A percentile compares a stretch with the other conserved stretches of the same genome.
Evolutionary conservation across 92 coral and sea anemone genomes (phyloP).

Genomic region (Parazoanthus swiftii): DNA sequence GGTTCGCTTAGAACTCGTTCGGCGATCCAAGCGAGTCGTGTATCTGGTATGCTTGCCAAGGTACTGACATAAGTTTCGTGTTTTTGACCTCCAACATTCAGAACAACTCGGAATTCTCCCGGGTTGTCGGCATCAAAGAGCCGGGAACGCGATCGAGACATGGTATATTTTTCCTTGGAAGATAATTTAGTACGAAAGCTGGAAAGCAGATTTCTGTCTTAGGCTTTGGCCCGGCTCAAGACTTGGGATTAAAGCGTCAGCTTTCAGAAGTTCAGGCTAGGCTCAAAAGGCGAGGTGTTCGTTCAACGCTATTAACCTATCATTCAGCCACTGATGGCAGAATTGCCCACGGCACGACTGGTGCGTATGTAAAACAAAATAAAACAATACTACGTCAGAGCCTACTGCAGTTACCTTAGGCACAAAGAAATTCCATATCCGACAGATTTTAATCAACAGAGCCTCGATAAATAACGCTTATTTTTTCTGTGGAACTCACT

Average conservation of each 20-base stretch:
- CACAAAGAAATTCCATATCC: slow-evolving; percentile 29
- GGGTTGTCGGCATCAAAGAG: slow-evolving; percentile 89
- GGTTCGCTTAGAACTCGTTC: slow-evolving; percentile 84
- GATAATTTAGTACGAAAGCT: background rate
- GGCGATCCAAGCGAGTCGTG: slow-evolving; percentile 95
- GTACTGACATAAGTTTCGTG: slow-evolving; percentile 97
- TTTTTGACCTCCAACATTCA: slow-evolving; percentile 96
- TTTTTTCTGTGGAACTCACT: background rate
- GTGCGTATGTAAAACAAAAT: background rate
- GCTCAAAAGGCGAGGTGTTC: slow-evolving; percentile 5
- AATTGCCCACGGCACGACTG: slow-evolving; percentile 31
- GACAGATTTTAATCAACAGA: slow-evolving; percentile 34
- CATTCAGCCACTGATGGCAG: background rate
- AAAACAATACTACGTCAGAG: slow-evolving; percentile 18
- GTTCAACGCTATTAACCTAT: slow-evolving; percentile 7
- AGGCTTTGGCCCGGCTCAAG: background rate
- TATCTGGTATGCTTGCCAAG: slow-evolving; percentile 85
- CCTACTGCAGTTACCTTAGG: slow-evolving; percentile 5
- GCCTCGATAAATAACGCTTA: slow-evolving; percentile 22
- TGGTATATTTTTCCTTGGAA: slow-evolving; percentile 10
- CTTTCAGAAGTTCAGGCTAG: background rate
- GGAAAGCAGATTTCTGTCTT: background rate
- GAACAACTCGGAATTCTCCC: slow-evolving; percentile 78
- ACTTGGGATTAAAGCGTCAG: slow-evolving; percentile 9
- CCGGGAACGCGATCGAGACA: slow-evolving; percentile 88